phyloP scores from a whole-genome alignment of 2,888 invertebrate species.

The Tridacna gigas region DNA sequence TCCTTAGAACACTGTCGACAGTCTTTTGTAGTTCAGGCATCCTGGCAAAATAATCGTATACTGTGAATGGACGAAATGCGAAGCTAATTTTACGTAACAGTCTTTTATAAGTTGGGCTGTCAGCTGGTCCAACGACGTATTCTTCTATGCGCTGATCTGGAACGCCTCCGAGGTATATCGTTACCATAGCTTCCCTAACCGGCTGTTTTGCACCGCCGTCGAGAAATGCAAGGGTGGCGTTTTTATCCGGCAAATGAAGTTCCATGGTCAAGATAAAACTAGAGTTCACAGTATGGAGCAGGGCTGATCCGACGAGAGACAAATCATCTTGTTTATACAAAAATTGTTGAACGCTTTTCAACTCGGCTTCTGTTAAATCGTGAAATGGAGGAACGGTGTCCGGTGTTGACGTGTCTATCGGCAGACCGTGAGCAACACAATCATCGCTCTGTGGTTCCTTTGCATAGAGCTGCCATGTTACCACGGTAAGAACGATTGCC shows the following conservation, averaged over 20 bases:
- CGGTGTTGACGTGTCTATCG: constrained; percentile 34
- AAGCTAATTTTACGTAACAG: constrained; percentile 61
- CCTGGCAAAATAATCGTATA: constrained; percentile 52
- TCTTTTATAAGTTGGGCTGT: constrained; percentile 59
- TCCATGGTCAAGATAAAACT: constrained; percentile 35
- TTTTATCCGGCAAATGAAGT: constrained; percentile 38
- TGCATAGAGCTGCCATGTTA: constrained; percentile 12
- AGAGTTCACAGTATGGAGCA: neutral
- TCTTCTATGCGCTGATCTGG: constrained; percentile 69
- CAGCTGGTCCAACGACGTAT: constrained; percentile 71
- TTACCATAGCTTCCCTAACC: constrained; percentile 68
- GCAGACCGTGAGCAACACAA: neutral
- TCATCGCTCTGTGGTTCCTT: neutral
- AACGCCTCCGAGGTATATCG: constrained; percentile 70
- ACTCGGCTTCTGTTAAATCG: constrained; percentile 35
- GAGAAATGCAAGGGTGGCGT: constrained; percentile 26
- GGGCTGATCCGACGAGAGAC: constrained; percentile 10
- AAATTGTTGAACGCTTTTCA: constrained; percentile 19
- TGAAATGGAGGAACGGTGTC: constrained; percentile 34
- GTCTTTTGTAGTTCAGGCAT: constrained; percentile 6
- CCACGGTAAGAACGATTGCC: constrained; percentile 1
- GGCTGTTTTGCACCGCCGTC: constrained; percentile 54
- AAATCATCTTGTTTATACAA: constrained; percentile 30
- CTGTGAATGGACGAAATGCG: constrained; percentile 59
- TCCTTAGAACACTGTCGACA: constrained; percentile 54